Evolutionary conservation across 2,797 vertebrate species (phyloP), one percentile per base, ranked within the genome.

Genomic region (Melanotaenia pygmaea): DNA sequence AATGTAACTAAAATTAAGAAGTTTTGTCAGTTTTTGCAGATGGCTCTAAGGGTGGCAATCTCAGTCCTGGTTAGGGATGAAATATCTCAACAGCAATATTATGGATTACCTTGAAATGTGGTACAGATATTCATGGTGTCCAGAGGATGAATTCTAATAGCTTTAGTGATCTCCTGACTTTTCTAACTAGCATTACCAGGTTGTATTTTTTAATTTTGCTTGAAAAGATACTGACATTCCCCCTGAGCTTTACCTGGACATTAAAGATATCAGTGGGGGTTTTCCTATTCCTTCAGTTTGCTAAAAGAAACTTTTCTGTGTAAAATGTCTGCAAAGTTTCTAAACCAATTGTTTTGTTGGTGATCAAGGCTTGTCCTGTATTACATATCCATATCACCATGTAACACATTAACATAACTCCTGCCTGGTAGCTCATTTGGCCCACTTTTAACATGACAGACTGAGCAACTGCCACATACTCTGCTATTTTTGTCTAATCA

Each of bases 141-240:
- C 60, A 47, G 22, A 56, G 37, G 32, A 64, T 18, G 53, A 50
- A 50, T 47, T 51, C 10, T 51, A 24, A 1, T 53, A 53, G 50
- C 50, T 53, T 56, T 56, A 35, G 38, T 66, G 34, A 54, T 47
- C 13, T 24, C 34, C 32, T 28, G 34, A 57, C 53, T 71, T 57
- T 57, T 12, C 1, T 24, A 34, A 28, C 54, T 45, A 18, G 12
- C 37, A 38, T 34, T 14, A 34, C 6, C 6, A 34, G 47, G 47
- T 74, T 30, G 26, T 47, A 5, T 3, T n/a, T 30, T 61, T 13
- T 22, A 67, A 59, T 35, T 68, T 30, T 56, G 53, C 53, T 26
- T 28, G 53, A 56, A 30, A 56, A 56, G 28, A 28, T 30, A 26
- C 12, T 26, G 14, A 30, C 53, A 30, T 30, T 30, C 26, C 53